phyloP scores from a whole-genome alignment of 2,888 invertebrate genomes.

The Girardia tigrina region DNA sequence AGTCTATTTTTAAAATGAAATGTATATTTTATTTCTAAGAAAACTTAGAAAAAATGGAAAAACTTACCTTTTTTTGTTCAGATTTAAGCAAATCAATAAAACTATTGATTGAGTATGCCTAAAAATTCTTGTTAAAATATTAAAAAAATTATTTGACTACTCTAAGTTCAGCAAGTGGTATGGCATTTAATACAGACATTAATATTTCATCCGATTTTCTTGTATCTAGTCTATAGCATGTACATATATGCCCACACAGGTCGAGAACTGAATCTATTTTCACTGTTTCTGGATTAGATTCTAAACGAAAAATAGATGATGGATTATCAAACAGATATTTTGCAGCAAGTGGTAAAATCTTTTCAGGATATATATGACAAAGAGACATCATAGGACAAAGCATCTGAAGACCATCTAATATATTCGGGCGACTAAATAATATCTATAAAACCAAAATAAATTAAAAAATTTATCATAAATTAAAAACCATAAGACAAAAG shows the following conservation, averaged over 20 bases:
- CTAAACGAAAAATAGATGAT: background rate
- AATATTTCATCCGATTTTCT: constrained; percentile 1
- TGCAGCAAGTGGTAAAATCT: background rate
- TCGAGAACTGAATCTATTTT: background rate
- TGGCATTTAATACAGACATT: background rate
- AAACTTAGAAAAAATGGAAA: background rate
- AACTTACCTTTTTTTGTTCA: constrained; percentile 6
- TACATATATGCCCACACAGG: background rate
- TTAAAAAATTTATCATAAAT: background rate
- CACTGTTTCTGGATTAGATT: background rate
- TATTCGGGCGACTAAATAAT: background rate
- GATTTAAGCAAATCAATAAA: background rate
- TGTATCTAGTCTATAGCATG: background rate
- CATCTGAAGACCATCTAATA: background rate
- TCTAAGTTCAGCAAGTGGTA: background rate
- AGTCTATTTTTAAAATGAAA: too few species aligned
- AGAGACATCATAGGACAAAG: background rate
- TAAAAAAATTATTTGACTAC: background rate
- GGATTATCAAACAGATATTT: background rate
- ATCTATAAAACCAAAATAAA: background rate
- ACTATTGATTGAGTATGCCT: background rate
- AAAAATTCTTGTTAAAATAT: background rate
- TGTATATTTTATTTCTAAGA: too few species aligned
- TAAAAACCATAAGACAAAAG: background rate
- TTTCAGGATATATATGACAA: background rate